phyloP scores from a whole-genome alignment of 1,140 invertebrate species.

The Leptopilina boulardi region DNA sequence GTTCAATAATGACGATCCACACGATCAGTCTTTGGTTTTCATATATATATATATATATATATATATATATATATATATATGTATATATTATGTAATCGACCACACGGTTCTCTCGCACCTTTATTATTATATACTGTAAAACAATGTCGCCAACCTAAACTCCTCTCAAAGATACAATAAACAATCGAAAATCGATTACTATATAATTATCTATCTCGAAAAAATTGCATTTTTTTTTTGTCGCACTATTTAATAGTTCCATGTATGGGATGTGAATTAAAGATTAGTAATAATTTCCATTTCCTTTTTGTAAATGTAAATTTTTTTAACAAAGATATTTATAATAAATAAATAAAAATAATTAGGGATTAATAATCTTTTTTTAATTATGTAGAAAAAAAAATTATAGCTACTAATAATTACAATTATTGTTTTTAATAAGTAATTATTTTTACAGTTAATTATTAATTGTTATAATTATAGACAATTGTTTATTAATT shows the following conservation, averaged over 20 bases:
- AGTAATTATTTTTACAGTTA: too few species aligned
- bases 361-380: too few species aligned
- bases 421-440: too few species aligned
- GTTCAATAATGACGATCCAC: conserved; percentile 27
- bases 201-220: too few species aligned
- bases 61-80: neutral
- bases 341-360: too few species aligned
- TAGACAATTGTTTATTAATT: too few species aligned
- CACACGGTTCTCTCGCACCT: neutral
- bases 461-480: too few species aligned
- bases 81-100: conserved; percentile 34
- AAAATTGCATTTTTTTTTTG: neutral
- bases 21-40: neutral
- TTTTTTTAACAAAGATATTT: too few species aligned
- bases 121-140: neutral
- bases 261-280: too few species aligned
- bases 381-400: too few species aligned
- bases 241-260: neutral
- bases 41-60: neutral
- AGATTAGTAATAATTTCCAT: neutral
- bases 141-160: conserved; percentile 30
- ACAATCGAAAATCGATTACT: neutral
- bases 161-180: neutral
- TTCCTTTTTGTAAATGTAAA: too few species aligned
- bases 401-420: too few species aligned